Percentiles rank a stretch among this genome's conserved stretches.
These are phyloP conservation scores for Columba livia DNA, from an alignment of 2,113 vertebrate species.

Conservation along the genomic window DNA sequence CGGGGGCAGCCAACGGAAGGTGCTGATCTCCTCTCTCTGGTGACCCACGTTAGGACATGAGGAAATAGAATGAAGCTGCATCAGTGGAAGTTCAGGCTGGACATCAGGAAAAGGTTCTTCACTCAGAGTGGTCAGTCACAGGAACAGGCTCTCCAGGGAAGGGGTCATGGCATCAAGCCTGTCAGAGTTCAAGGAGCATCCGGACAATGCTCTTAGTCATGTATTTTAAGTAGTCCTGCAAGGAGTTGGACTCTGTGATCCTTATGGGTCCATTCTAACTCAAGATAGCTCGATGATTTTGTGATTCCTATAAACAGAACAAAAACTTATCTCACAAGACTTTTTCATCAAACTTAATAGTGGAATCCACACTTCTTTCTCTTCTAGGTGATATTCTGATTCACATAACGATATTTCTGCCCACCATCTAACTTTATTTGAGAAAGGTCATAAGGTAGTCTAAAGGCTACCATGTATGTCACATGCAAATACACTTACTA, in stretches of 20 bases:
- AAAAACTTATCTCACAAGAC: not conserved
- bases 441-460: not conserved
- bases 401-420: not conserved
- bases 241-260: not conserved
- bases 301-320: not conserved
- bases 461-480: not conserved
- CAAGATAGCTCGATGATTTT: not conserved
- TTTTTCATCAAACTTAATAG: not conserved
- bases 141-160: not conserved
- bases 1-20: fast-evolving
- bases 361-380: not conserved
- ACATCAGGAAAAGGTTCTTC: not conserved
- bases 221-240: not conserved
- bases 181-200: not conserved
- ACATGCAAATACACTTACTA: not conserved
- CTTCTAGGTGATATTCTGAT: not conserved
- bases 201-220: not conserved
- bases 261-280: not conserved
- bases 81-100: not conserved
- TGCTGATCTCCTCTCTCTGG: not conserved
- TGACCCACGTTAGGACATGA: fast-evolving
- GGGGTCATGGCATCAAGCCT: not conserved
- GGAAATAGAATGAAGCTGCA: not conserved
- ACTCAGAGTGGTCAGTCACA: not conserved
- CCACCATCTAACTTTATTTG: not conserved